Conservation (phyloP, 1,140 invertebrate species). For the Dendrolimus punctatus region DNA sequence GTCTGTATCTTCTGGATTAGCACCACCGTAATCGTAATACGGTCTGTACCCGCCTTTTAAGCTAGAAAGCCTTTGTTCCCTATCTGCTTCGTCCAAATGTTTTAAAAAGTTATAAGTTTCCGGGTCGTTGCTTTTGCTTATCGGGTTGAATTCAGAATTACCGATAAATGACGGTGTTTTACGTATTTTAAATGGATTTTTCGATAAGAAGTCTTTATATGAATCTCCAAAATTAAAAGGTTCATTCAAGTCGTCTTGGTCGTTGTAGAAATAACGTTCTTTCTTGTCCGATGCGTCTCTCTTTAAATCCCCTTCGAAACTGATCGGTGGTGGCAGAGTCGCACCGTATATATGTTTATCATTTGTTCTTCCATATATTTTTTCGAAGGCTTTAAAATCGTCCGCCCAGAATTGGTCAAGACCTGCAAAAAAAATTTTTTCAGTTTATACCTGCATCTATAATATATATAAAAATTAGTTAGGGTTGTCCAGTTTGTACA, state of each 20-base stretch:
- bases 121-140: slow-evolving; percentile 38
- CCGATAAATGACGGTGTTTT: slow-evolving; percentile 36
- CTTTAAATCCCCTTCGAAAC: slow-evolving; percentile 19
- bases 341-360: slow-evolving; percentile 51
- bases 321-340: slow-evolving; percentile 31
- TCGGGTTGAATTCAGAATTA: slow-evolving; percentile 38
- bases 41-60: slow-evolving; percentile 27
- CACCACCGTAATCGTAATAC: slow-evolving; percentile 9
- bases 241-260: slow-evolving; percentile 13
- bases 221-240: slow-evolving; percentile 21
- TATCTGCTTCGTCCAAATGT: slow-evolving; percentile 31
- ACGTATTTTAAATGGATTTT: slow-evolving; percentile 28
- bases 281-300: slow-evolving; percentile 39
- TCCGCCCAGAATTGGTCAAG: slow-evolving; percentile 54
- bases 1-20: slow-evolving; percentile 34
- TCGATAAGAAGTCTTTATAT: slow-evolving; percentile 30
- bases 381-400: slow-evolving; percentile 50
- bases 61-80: slow-evolving; percentile 26
- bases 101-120: slow-evolving; percentile 50
- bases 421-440: slow-evolving; percentile 26
- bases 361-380: slow-evolving; percentile 55
- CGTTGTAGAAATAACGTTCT: slow-evolving; percentile 30
- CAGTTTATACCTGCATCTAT: background rate
- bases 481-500: too few species aligned
- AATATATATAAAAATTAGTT: too few species aligned